Evolutionary conservation across 2,888 invertebrate genomes (phyloP), one percentile per base, ranked within the genome.

Genomic region (Vanessa cardui): DNA sequence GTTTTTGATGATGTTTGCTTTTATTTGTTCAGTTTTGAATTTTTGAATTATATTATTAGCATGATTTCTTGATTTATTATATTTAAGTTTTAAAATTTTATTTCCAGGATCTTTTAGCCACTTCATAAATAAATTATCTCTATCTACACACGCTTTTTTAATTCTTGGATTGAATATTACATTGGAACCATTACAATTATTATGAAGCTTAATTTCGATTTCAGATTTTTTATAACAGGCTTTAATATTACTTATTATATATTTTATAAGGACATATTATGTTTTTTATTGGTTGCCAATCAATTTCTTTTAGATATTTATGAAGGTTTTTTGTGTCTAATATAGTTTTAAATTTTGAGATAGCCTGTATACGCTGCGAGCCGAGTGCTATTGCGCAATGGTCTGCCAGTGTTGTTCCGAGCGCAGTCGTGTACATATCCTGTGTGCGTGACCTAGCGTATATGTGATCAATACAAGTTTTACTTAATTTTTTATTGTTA

Each of bases 31-130:
- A 20, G 20, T 50, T 50, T 50, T 62, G 45, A 26, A 68, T 68
- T 50, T 50, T 50, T 62, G 45, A 26, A 68, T 68, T 52, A 69
- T 26, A 62, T 66, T 68, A 66, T 68, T 72, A 7, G 66, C 64
- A 16, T 58, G 58, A 33, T 72, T 72, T 31, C 72, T 60, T 33
- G 50, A 50, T 50, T 20, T 6, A 62, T 59, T 54, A 7, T 45
- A 64, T 60, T 69, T 18, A 65, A 64, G 44, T 66, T 61, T 61
- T 61, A 61, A 20, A 50, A 50, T 20, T 50, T 50, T 50, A 20
- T 50, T 50, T 21, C 20, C 20, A 20, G 50, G 18, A 15, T 61
- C 61, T 33, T 49, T 50, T 18, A 49, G 12, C 49, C 61, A 61
- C 18, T 49, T 33, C 33, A 50, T 49, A 31, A n/a, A 61, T 9